These are phyloP conservation scores for Leptarthrus brevirostris DNA, from an alignment of 2,888 invertebrate species.

Conservation along the genomic window DNA sequence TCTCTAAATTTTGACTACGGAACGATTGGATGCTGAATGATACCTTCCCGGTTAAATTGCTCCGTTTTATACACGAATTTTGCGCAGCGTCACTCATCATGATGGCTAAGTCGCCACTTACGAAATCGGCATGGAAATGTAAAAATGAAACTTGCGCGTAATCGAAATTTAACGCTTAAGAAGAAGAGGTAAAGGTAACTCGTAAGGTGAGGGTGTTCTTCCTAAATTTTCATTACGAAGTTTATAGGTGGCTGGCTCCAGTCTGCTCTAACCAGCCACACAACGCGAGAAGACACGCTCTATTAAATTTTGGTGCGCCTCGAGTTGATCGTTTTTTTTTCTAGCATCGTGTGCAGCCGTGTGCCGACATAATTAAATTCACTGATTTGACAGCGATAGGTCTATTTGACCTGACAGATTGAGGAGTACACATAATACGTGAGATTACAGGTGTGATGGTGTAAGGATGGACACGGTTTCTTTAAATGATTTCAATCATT, in stretches of 20 bases:
- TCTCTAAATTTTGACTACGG: background rate
- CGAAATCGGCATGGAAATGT: conserved; percentile 28
- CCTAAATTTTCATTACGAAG: background rate
- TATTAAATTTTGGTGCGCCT: conserved; percentile 17
- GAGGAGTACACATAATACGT: conserved; percentile 1
- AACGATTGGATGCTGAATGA: conserved; percentile 38
- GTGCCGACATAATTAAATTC: conserved; percentile 28
- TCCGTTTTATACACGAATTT: conserved; percentile 39
- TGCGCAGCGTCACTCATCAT: conserved; percentile 33
- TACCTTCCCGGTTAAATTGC: conserved; percentile 6
- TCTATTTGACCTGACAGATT: conserved; percentile 17
- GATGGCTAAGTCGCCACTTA: background rate
- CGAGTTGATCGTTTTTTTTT: conserved; percentile 1
- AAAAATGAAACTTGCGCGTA: conserved; percentile 13
- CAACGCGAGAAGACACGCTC: conserved; percentile 21
- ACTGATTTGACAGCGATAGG: background rate
- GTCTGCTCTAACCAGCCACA: background rate
- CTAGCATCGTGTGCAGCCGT: conserved; percentile 14
- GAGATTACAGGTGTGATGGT: conserved; percentile 25
- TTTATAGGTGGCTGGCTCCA: background rate
- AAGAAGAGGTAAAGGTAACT: conserved; percentile 9
- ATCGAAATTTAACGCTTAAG: conserved; percentile 14
- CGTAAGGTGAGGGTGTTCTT: conserved; percentile 34
- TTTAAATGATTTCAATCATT: background rate
- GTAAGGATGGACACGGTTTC: background rate